Conservation (phyloP, 2,888 invertebrate genomes). For the Atethmia centrago region DNA sequence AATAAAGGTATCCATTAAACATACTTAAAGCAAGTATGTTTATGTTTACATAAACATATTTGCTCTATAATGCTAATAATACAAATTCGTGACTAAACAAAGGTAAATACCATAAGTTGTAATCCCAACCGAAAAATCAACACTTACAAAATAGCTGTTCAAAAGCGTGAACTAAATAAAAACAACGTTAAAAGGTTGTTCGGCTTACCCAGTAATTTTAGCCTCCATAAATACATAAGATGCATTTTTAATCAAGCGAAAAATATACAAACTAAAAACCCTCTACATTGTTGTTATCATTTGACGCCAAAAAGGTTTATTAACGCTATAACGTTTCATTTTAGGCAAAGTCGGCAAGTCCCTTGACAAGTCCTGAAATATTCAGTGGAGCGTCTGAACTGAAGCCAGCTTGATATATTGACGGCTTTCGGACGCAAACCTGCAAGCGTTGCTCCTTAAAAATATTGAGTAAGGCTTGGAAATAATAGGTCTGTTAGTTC, state of each 20-base stretch:
- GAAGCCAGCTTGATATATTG: slow-evolving; percentile 40
- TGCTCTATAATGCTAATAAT: slow-evolving; percentile 2
- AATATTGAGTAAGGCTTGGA: slow-evolving; percentile 35
- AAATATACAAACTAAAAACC: slow-evolving; percentile 15
- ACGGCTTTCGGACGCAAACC: slow-evolving; percentile 21
- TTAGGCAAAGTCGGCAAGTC: slow-evolving; percentile 14
- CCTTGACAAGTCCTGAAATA: slow-evolving; percentile 31
- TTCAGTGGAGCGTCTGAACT: slow-evolving; percentile 10
- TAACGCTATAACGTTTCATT: slow-evolving; percentile 26
- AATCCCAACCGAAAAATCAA: slow-evolving; percentile 29
- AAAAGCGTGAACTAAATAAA: slow-evolving; percentile 39
- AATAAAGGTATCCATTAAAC: no score
- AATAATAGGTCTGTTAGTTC: slow-evolving; percentile 19
- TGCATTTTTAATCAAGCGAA: slow-evolving; percentile 48
- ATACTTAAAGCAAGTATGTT: no score
- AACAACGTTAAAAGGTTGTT: slow-evolving; percentile 36
- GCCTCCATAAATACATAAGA: slow-evolving; percentile 22
- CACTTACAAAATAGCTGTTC: slow-evolving; percentile 26
- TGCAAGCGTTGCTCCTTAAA: slow-evolving; percentile 38
- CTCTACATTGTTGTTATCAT: slow-evolving; percentile 3
- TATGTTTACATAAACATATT: no score
- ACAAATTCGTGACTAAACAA: slow-evolving; percentile 15
- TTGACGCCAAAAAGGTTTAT: slow-evolving; percentile 23
- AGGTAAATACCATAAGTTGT: slow-evolving; percentile 20
- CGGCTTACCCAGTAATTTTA: slow-evolving; percentile 7